phyloP scores from a whole-genome alignment of 2,797 vertebrate species.

The Acanthurus leucopareius region DNA sequence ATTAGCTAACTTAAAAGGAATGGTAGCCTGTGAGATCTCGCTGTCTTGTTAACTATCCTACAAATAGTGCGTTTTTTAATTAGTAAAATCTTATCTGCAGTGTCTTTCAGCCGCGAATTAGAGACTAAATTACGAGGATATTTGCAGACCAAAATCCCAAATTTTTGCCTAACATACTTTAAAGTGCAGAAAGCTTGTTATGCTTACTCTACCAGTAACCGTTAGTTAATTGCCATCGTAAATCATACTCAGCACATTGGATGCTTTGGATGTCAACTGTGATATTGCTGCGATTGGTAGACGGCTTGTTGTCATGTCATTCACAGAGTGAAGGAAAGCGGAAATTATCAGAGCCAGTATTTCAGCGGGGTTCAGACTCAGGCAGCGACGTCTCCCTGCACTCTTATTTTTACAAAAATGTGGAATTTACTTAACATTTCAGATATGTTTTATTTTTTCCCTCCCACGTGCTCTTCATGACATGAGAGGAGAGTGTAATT shows the following conservation, averaged over 20 bases:
- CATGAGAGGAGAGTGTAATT: conserved; percentile 52
- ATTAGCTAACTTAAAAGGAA: too few relatives aligned
- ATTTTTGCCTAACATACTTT: neutral
- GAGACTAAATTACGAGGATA: neutral
- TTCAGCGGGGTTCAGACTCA: conserved; percentile 26
- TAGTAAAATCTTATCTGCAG: neutral
- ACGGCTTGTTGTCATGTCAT: conserved; percentile 55
- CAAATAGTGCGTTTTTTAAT: too few relatives aligned
- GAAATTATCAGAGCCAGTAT: conserved; percentile 67
- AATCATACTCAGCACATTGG: conserved; percentile 25
- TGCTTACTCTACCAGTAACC: neutral
- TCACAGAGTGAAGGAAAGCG: conserved; percentile 66
- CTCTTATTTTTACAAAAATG: conserved; percentile 26
- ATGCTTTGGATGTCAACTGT: conserved; percentile 27
- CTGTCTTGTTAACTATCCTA: too few relatives aligned
- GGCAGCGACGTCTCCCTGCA: conserved; percentile 28
- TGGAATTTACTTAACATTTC: conserved; percentile 44
- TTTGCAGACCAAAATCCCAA: neutral
- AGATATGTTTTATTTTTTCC: conserved; percentile 8
- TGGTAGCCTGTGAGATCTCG: too few relatives aligned
- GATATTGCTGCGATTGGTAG: conserved; percentile 37
- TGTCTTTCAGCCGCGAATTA: neutral
- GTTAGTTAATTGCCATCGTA: neutral
- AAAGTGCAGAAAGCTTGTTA: conserved; percentile 3
- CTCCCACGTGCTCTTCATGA: conserved; percentile 30